Base-by-base conservation (phyloP, 2,888 invertebrate species). In the Harpagoxenus sublaevis region DNA sequence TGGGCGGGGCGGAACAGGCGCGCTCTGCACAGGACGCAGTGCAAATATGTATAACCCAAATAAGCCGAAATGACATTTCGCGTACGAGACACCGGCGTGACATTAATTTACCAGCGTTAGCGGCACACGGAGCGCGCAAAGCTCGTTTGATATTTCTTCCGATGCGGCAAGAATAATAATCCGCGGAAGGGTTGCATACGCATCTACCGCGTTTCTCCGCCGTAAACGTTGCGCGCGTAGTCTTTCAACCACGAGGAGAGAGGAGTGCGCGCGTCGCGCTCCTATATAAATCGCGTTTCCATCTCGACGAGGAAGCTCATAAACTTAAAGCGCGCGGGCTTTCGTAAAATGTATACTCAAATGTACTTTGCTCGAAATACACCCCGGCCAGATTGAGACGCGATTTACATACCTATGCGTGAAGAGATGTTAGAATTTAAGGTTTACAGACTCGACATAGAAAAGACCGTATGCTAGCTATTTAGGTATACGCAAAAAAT, bases 41-140 rank as follows among this genome's bases (percentile, higher is more conserved):
- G 60, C 60, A 73, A 79, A 73, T 84, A 83, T 79, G 87, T 79
- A 75, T 75, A 75, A 84, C 62, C 73, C 86, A 70, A 74, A 65
- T 77, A 82, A 82, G 71, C 66, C 65, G 81, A 79, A 83, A 66
- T 83, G 55, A 65, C 86, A 79, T 86, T 84, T 82, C 45, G 84
- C 87, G 74, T 83, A 66, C 73, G 68, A 68, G 70, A 70, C 84
- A 66, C 55, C 42, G 81, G 62, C 42, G 51, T 53, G 84, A 84
- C 73, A 68, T 84, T 82, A 83, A 84, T 84, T 84, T 81, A 71
- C 71, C 45, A 75, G 55, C 71, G 71, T 81, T 81, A 55, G 82
- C 63, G 35, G 82, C 82, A 84, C 65, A 35, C 79, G 60, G 79
- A 57, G 65, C 48, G 55, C 78, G 82, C 78, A 77, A 63, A 77